Evolutionary conservation across 2,797 vertebrate species (phyloP).

Genomic region (Cetoscarus ocellatus): DNA sequence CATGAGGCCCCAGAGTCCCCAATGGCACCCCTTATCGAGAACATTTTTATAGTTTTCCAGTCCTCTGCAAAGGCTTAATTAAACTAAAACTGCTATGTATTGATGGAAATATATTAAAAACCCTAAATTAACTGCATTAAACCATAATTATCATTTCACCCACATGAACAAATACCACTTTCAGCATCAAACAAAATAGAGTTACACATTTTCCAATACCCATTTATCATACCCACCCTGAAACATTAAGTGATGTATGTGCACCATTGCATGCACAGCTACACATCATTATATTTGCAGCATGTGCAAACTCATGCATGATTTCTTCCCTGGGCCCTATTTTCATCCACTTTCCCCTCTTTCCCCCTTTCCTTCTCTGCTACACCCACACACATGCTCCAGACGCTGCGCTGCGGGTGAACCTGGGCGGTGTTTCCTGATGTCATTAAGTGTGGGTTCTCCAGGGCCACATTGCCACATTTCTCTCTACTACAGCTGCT

Average conservation of each 20-base stretch:
- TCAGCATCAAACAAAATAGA: neutral
- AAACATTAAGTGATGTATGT: neutral
- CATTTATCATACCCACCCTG: neutral
- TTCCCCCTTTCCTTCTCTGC: neutral
- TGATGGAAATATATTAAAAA: too few relatives aligned
- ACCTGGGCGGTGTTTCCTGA: constrained; percentile 71
- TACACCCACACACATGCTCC: constrained; percentile 41
- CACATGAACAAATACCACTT: neutral
- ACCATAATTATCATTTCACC: too few relatives aligned
- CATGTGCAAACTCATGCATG: constrained; percentile 25
- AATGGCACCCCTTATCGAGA: too few relatives aligned
- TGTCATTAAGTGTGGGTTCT: constrained; percentile 70
- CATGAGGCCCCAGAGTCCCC: too few relatives aligned
- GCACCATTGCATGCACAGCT: neutral
- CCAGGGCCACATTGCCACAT: constrained; percentile 64
- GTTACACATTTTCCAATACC: neutral
- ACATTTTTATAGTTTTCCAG: too few relatives aligned
- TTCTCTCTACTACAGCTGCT: constrained; percentile 59
- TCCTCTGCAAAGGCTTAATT: too few relatives aligned
- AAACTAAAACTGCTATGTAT: too few relatives aligned
- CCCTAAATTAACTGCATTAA: too few relatives aligned
- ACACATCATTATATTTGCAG: neutral
- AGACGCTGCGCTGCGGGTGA: constrained; percentile 58
- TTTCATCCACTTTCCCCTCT: constrained; percentile 33
- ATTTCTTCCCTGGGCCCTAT: constrained; percentile 19